These are phyloP conservation scores for Scaptomyza pallida DNA, from an alignment of 1,140 invertebrate species.

Conservation along the genomic window DNA sequence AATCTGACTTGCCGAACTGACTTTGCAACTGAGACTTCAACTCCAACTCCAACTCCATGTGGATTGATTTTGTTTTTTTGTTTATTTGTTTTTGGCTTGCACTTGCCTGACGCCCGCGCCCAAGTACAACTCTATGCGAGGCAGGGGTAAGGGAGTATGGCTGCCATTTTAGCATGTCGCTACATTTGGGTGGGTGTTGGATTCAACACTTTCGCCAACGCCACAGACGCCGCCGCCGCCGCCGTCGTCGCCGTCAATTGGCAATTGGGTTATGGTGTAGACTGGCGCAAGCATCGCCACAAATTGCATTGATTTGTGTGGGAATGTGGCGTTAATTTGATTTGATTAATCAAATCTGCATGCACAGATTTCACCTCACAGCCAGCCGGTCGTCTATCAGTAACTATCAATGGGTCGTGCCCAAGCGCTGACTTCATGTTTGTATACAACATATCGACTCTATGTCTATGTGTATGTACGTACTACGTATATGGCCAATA, in stretches of 20 bases:
- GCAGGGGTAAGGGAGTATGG: slow-evolving; percentile 37
- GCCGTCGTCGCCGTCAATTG: slow-evolving; percentile 59
- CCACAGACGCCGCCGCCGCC: slow-evolving; percentile 1
- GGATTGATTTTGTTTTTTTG: slow-evolving; percentile 48
- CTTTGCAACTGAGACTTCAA: slow-evolving; percentile 5
- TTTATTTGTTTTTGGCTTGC: slow-evolving; percentile 50
- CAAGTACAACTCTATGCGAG: slow-evolving; percentile 22
- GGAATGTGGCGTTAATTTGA: slow-evolving; percentile 78
- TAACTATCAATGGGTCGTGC: slow-evolving; percentile 55
- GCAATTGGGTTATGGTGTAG: slow-evolving; percentile 46
- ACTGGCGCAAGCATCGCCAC: slow-evolving; percentile 37
- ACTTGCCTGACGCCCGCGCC: slow-evolving; percentile 52
- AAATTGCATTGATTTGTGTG: slow-evolving; percentile 83
- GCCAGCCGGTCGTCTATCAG: slow-evolving; percentile 33
- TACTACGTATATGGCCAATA: slow-evolving; percentile 66
- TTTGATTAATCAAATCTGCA: slow-evolving; percentile 77
- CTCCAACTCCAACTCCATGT: slow-evolving; percentile 10
- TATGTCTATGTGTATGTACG: too few species aligned
- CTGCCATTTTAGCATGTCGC: slow-evolving; percentile 58
- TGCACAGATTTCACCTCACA: slow-evolving; percentile 63
- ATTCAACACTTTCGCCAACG: slow-evolving; percentile 74
- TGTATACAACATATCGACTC: slow-evolving; percentile 4
- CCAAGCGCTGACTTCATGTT: slow-evolving; percentile 30
- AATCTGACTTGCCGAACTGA: slow-evolving; percentile 7
- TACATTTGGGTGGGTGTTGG: slow-evolving; percentile 73